Evolutionary conservation across 2,797 vertebrate genomes (phyloP).

Genomic region (Lepidocolaptes lacrymiger): DNA sequence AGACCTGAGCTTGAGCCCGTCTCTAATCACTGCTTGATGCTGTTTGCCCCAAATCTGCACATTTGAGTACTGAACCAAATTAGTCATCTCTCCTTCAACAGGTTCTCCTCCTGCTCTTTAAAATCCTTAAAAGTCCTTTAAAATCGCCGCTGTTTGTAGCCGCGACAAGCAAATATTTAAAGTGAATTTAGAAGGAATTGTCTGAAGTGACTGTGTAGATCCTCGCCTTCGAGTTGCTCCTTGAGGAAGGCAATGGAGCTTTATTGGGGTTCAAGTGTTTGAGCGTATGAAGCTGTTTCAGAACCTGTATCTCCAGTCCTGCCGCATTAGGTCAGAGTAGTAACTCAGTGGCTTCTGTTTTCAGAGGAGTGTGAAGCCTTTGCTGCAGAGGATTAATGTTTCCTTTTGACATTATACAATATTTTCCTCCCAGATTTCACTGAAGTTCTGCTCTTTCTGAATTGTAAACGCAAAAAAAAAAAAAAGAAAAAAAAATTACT

Average conservation of each 20-base stretch:
- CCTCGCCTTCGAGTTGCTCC: not conserved
- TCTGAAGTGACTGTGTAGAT: not conserved
- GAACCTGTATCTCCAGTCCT: constrained; percentile 47
- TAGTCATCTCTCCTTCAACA: not conserved
- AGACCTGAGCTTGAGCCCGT: not conserved
- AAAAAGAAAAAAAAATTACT: constrained; percentile 27
- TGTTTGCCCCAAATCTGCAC: not conserved
- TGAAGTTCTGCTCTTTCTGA: constrained; percentile 38
- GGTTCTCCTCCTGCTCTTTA: not conserved
- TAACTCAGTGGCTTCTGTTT: constrained; percentile 10
- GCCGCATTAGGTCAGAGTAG: constrained; percentile 13
- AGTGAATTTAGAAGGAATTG: constrained; percentile 7
- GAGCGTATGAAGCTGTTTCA: not conserved
- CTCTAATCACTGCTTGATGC: not conserved
- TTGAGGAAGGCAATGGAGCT: constrained; percentile 10
- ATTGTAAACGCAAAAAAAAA: constrained; percentile 2
- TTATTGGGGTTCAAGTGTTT: not conserved
- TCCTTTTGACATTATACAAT: constrained; percentile 32
- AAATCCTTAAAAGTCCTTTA: not conserved
- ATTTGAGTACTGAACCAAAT: not conserved
- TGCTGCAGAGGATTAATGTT: constrained; percentile 16
- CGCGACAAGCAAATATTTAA: not conserved
- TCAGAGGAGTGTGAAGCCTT: not conserved
- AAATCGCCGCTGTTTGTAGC: not conserved
- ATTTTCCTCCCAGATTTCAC: constrained; percentile 37